Evolutionary conservation across 2,888 invertebrate species (phyloP).

Genomic region (Polydrusus cervinus): DNA sequence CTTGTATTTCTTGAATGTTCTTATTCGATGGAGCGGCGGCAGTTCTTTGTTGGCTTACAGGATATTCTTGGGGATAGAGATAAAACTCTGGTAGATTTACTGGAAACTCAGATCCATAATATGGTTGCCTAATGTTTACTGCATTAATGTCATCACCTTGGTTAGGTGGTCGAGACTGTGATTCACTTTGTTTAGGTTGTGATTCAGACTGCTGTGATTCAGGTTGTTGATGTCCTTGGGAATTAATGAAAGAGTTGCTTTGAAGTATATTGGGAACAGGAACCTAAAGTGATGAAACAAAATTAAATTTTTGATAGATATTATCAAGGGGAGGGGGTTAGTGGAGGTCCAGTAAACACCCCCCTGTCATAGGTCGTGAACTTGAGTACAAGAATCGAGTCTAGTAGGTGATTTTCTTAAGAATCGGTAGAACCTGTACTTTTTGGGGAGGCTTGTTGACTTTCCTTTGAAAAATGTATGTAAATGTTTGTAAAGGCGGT

Average conservation of each 20-base stretch:
- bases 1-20: background rate
- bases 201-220: conserved; percentile 5
- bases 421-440: no score
- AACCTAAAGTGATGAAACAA: background rate
- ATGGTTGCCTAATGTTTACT: conserved; percentile 32
- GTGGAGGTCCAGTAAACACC: no score
- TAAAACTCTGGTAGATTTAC: conserved; percentile 5
- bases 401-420: no score
- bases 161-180: conserved; percentile 2
- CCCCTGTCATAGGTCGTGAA: no score
- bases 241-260: conserved; percentile 33
- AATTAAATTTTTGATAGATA: no score
- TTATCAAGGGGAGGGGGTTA: no score
- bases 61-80: conserved; percentile 1
- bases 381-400: no score
- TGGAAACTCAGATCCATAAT: conserved; percentile 17
- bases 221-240: background rate
- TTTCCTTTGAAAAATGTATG: no score
- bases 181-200: background rate
- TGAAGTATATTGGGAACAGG: conserved; percentile 30
- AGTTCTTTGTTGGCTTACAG: conserved; percentile 30
- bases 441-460: no score
- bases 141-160: background rate
- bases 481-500: no score
- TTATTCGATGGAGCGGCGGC: background rate